Percentiles rank a stretch among this genome's conserved stretches.
Evolutionary conservation across 1,140 invertebrate genomes (phyloP).

Genomic region (Drosophila fuyamai): DNA sequence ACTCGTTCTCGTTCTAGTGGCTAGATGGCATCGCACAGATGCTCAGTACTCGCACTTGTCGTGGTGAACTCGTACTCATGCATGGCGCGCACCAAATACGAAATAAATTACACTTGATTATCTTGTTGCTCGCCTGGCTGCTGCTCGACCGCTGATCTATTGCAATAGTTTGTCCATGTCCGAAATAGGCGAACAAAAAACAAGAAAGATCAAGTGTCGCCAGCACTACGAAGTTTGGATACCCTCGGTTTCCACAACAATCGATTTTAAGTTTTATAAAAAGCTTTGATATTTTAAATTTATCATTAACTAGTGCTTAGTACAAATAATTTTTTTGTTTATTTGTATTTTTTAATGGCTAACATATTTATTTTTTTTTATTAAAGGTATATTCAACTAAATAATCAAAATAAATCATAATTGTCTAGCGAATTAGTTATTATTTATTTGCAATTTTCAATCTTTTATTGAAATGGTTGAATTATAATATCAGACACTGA

Average conservation of each 20-base stretch:
- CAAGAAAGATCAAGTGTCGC: conserved; percentile 52
- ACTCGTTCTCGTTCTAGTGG: conserved; percentile 11
- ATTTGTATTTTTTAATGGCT: too few relatives aligned
- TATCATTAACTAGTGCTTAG: too few relatives aligned
- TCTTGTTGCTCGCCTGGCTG: conserved; percentile 73
- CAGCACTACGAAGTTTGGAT: not conserved
- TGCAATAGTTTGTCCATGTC: conserved; percentile 60
- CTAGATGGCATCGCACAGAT: conserved; percentile 43
- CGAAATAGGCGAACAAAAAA: conserved; percentile 55
- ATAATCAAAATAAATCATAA: too few relatives aligned
- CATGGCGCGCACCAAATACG: conserved; percentile 79
- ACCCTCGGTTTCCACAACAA: not conserved
- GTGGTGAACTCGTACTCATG: conserved; percentile 57
- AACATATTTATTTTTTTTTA: too few relatives aligned
- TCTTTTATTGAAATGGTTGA: too few relatives aligned
- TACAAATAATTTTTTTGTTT: too few relatives aligned
- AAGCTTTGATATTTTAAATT: too few relatives aligned
- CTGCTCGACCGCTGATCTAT: conserved; percentile 47
- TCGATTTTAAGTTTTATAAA: not conserved
- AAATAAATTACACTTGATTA: conserved; percentile 85
- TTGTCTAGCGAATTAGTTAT: not conserved
- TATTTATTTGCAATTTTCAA: not conserved
- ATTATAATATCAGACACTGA: not conserved
- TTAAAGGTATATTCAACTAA: too few relatives aligned
- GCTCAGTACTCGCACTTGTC: conserved; percentile 35